Evolutionary conservation across 2,113 vertebrate genomes (phyloP).

Genomic region (Sander vitreus): DNA sequence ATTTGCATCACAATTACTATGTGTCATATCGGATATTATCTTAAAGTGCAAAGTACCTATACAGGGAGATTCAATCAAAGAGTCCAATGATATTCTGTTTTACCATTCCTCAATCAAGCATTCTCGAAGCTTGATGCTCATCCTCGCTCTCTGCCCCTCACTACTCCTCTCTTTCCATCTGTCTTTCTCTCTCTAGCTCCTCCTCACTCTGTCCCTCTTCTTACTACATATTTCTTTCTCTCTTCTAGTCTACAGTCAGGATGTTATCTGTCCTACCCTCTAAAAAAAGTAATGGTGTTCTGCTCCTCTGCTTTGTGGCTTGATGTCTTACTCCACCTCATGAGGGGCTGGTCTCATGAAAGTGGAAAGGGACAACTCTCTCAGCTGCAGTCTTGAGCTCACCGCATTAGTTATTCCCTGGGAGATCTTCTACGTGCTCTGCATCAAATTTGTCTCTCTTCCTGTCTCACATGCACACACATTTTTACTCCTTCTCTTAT

Average conservation of each 20-base stretch:
- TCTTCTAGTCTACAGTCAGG: slow-evolving; percentile 13
- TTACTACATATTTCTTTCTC: not conserved
- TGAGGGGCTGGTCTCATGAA: slow-evolving; percentile 43
- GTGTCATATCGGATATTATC: not conserved
- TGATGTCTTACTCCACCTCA: slow-evolving; percentile 65
- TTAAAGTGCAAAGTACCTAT: not conserved
- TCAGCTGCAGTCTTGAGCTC: slow-evolving; percentile 48
- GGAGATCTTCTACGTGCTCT: slow-evolving; percentile 49
- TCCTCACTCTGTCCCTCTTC: not conserved
- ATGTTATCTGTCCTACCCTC: slow-evolving; percentile 25
- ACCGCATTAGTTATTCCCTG: slow-evolving; percentile 55
- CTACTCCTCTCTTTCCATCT: not conserved
- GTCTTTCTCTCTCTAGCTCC: not conserved
- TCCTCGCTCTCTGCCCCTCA: not conserved
- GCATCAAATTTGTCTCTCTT: slow-evolving; percentile 48
- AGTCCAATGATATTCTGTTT: not conserved
- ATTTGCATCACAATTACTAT: too few species aligned
- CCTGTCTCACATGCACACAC: slow-evolving; percentile 5
- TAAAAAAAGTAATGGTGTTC: slow-evolving; percentile 32
- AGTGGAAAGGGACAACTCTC: slow-evolving; percentile 58
- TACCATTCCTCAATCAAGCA: not conserved
- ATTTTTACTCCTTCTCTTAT: slow-evolving; percentile 2
- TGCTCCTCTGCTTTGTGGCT: slow-evolving; percentile 35
- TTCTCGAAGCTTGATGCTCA: not conserved
- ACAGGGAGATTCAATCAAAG: not conserved